These are phyloP conservation scores for Lanius collurio DNA, from an alignment of 2,113 vertebrate genomes.

Conservation along the genomic window DNA sequence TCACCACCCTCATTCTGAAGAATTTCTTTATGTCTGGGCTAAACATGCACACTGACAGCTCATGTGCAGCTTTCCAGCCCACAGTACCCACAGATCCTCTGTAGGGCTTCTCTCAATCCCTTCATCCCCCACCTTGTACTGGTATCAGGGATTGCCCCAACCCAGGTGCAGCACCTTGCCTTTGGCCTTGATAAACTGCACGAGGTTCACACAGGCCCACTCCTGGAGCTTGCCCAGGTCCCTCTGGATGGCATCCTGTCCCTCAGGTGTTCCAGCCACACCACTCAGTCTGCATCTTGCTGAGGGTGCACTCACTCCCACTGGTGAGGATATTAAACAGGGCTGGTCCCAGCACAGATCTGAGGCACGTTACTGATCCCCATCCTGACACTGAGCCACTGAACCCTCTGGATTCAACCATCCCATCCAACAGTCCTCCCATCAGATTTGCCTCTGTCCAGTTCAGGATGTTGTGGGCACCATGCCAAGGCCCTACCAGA, in stretches of 20 bases:
- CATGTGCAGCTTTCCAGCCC: neutral
- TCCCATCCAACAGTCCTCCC: neutral
- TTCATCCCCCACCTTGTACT: too few relatives aligned
- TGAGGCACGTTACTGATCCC: neutral
- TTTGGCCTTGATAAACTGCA: neutral
- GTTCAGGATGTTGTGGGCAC: neutral
- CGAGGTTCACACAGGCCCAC: fast-evolving
- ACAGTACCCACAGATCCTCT: neutral
- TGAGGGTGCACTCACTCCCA: neutral
- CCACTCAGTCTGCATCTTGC: neutral
- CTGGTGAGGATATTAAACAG: neutral
- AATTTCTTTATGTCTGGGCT: neutral
- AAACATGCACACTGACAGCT: neutral
- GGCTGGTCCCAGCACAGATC: neutral
- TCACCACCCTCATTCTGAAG: neutral
- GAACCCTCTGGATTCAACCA: neutral
- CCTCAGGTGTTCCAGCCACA: neutral
- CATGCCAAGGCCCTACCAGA: neutral
- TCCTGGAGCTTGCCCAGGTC: neutral
- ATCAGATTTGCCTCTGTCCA: neutral
- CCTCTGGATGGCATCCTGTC: neutral
- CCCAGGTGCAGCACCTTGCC: neutral
- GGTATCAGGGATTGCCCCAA: fast-evolving
- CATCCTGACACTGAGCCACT: neutral
- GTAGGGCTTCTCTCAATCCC: neutral